Percentiles rank a stretch among this genome's conserved stretches.
phyloP scores from a whole-genome alignment of 2,797 vertebrate genomes.

The Dipus sagitta region DNA sequence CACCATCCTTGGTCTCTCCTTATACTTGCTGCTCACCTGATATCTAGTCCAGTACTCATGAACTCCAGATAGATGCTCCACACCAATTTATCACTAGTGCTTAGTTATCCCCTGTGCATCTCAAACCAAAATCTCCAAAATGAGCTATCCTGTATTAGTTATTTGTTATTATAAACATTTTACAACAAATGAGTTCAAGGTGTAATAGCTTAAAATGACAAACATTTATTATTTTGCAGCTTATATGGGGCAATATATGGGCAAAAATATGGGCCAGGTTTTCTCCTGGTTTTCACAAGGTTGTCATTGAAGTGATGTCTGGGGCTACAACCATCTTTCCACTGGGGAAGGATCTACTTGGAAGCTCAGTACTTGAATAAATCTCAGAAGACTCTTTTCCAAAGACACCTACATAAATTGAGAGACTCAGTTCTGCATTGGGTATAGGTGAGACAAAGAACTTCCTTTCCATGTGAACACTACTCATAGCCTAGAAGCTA shows the following conservation, averaged over 20 bases:
- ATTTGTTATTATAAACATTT: slow-evolving; percentile 8
- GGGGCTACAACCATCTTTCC: not conserved
- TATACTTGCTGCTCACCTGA: not conserved
- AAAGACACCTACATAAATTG: not conserved
- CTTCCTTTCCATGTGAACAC: not conserved
- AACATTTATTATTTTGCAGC: not conserved
- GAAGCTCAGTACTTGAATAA: not conserved
- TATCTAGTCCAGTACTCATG: not conserved
- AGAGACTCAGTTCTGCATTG: not conserved
- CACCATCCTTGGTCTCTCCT: too few species aligned
- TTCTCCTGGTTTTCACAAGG: not conserved
- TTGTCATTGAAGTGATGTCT: not conserved
- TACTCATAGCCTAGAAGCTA: not conserved
- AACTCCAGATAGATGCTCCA: not conserved
- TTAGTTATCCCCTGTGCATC: not conserved
- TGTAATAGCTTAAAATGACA: not conserved
- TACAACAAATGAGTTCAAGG: slow-evolving; percentile 9
- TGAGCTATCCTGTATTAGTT: not conserved
- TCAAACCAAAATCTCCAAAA: slow-evolving; percentile 17
- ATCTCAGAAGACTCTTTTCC: not conserved
- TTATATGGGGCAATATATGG: not conserved
- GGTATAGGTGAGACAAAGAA: not conserved
- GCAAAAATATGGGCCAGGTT: not conserved
- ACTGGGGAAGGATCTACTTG: not conserved
- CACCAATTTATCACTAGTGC: not conserved